Percentiles rank a stretch among this genome's conserved stretches.
phyloP scores from a whole-genome alignment of 1,140 invertebrate species.

The Hesperophylax magnus region DNA sequence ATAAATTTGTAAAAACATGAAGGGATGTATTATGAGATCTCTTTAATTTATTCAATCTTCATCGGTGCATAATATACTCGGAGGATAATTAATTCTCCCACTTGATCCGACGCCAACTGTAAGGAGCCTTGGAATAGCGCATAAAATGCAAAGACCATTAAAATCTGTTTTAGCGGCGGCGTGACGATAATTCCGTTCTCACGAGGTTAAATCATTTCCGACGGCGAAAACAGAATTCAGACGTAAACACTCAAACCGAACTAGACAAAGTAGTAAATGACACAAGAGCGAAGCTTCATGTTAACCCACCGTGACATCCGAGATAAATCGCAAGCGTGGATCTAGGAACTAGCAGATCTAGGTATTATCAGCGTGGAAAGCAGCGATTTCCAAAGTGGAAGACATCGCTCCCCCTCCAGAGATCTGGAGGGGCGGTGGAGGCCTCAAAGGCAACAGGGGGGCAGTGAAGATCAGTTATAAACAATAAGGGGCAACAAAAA shows the following conservation, averaged over 20 bases:
- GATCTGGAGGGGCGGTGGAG: too few relatives aligned
- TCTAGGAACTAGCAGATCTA: constrained; percentile 1
- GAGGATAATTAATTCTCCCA: not conserved
- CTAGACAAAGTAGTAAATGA: not conserved
- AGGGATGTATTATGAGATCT: too few relatives aligned
- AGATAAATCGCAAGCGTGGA: not conserved
- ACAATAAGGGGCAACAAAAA: too few relatives aligned
- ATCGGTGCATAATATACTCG: not conserved
- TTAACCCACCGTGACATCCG: not conserved
- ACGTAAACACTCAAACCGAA: not conserved
- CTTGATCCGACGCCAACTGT: constrained; percentile 1
- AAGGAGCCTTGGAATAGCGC: not conserved
- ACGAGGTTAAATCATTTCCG: not conserved
- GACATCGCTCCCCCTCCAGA: too few relatives aligned
- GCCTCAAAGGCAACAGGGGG: too few relatives aligned
- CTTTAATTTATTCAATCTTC: not conserved
- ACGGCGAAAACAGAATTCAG: not conserved
- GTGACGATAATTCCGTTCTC: not conserved
- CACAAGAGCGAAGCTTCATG: not conserved
- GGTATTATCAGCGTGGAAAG: not conserved
- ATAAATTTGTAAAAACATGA: too few relatives aligned
- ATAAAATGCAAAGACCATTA: constrained; percentile 20
- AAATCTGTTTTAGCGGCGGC: not conserved
- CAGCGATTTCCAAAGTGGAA: not conserved
- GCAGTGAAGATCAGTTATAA: too few relatives aligned